Percentiles rank a stretch among this genome's conserved stretches.
These are phyloP conservation scores for Lasioglossum leucozonium DNA, from an alignment of 2,888 invertebrate genomes.

Conservation along the genomic window DNA sequence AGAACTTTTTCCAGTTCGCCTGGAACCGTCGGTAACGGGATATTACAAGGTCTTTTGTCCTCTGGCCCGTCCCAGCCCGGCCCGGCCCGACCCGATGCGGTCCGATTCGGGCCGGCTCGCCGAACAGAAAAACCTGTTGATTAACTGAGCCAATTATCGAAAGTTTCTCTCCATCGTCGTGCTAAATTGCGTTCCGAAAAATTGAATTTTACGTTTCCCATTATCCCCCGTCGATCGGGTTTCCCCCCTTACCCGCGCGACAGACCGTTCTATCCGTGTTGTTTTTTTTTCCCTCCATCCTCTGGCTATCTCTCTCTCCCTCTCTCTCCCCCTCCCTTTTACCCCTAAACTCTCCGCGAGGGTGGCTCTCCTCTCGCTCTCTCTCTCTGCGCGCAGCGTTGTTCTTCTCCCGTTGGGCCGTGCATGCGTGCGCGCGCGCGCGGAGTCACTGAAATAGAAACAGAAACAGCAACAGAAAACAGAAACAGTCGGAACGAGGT, in stretches of 20 bases:
- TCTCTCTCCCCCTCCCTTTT: neutral
- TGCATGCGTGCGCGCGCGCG: no score
- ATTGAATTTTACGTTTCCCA: conserved; percentile 22
- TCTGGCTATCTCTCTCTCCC: neutral
- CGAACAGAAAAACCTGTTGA: conserved; percentile 12
- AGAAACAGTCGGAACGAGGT: conserved; percentile 19
- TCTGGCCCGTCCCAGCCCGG: neutral
- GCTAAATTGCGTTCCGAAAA: conserved; percentile 7
- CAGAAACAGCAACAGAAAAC: conserved; percentile 39
- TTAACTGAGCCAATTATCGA: conserved; percentile 18
- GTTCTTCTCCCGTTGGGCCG: conserved; percentile 12
- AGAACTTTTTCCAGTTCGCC: neutral
- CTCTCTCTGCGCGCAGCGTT: neutral
- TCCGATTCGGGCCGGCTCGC: neutral
- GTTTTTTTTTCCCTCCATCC: neutral
- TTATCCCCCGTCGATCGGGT: neutral
- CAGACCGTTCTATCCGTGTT: neutral
- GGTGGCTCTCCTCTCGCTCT: neutral
- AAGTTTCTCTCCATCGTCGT: neutral
- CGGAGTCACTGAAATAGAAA: conserved; percentile 41
- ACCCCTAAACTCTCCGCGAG: neutral
- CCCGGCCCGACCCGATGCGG: no score
- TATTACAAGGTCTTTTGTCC: neutral
- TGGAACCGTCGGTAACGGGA: neutral
- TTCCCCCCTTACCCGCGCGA: neutral